Evolutionary conservation across 2,113 vertebrate species (phyloP).

Genomic region (Macrotus californicus): DNA sequence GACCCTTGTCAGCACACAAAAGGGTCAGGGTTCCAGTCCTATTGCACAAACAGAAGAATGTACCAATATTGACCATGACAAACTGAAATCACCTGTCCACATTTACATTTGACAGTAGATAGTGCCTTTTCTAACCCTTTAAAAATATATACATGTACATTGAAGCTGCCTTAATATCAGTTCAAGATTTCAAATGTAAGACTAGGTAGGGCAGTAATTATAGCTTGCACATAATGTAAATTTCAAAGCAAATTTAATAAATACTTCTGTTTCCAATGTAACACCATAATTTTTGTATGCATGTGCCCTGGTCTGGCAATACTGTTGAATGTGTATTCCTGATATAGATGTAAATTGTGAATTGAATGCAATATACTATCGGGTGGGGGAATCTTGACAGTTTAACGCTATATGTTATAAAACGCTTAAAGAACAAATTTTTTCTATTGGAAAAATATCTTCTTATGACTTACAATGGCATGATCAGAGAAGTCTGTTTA

Average conservation of each 20-base stretch:
- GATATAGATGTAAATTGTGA: neutral
- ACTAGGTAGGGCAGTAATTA: neutral
- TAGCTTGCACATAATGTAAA: neutral
- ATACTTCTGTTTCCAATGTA: slow-evolving; percentile 6
- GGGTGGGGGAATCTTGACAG: neutral
- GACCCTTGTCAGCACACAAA: neutral
- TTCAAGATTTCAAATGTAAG: slow-evolving; percentile 30
- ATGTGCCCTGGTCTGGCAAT: neutral
- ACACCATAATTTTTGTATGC: neutral
- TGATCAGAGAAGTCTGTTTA: neutral
- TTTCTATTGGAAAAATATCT: neutral
- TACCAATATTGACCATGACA: neutral
- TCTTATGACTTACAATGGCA: neutral
- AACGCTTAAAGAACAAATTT: neutral
- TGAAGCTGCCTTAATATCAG: neutral
- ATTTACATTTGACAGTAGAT: neutral
- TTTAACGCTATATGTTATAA: neutral
- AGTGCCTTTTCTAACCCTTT: neutral
- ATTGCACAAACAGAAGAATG: neutral
- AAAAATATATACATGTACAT: neutral
- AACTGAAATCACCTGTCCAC: neutral
- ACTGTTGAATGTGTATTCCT: neutral
- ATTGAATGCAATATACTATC: neutral
- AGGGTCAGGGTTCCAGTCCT: neutral
- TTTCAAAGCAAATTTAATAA: neutral